phyloP scores from a whole-genome alignment of 1,140 invertebrate species.

The Drosophila orosa region DNA sequence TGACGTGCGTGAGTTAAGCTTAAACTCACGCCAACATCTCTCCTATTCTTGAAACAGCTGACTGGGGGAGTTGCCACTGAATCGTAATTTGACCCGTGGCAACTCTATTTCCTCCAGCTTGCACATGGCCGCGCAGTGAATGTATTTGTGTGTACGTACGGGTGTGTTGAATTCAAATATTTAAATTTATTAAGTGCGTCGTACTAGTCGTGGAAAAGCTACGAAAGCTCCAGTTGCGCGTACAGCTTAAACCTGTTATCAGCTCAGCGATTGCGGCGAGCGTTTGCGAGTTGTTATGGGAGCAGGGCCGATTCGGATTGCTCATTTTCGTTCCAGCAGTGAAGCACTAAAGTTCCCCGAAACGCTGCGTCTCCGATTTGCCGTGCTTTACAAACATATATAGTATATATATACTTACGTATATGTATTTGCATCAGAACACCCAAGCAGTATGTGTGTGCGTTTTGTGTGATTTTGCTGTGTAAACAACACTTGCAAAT shows the following conservation, averaged over 20 bases:
- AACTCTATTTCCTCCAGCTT: conserved; percentile 4
- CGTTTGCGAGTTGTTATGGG: conserved; percentile 38
- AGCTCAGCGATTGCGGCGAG: conserved; percentile 16
- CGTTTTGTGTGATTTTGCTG: conserved; percentile 40
- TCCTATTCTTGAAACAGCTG: conserved; percentile 16
- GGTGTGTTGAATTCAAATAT: conserved; percentile 33
- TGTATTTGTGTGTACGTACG: conserved; percentile 3
- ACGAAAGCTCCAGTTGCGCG: conserved; percentile 39
- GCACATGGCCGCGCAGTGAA: background rate
- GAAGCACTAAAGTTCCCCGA: conserved; percentile 44
- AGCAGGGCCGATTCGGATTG: conserved; percentile 5
- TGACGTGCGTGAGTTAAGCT: background rate
- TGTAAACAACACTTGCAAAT: conserved; percentile 51
- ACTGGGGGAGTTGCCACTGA: conserved; percentile 13
- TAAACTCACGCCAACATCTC: background rate
- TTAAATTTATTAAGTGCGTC: conserved; percentile 22
- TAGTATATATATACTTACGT: background rate
- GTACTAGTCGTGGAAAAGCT: conserved; percentile 22
- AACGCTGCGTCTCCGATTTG: background rate
- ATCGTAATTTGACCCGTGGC: background rate
- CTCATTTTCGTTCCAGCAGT: conserved; percentile 35
- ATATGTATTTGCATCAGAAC: conserved; percentile 1
- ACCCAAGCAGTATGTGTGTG: conserved; percentile 13
- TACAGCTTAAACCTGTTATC: conserved; percentile 76
- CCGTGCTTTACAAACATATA: conserved; percentile 1